These are phyloP conservation scores for Actinia equina DNA, from an alignment of 64 coral and sea anemone genomes.

Conservation along the genomic window DNA sequence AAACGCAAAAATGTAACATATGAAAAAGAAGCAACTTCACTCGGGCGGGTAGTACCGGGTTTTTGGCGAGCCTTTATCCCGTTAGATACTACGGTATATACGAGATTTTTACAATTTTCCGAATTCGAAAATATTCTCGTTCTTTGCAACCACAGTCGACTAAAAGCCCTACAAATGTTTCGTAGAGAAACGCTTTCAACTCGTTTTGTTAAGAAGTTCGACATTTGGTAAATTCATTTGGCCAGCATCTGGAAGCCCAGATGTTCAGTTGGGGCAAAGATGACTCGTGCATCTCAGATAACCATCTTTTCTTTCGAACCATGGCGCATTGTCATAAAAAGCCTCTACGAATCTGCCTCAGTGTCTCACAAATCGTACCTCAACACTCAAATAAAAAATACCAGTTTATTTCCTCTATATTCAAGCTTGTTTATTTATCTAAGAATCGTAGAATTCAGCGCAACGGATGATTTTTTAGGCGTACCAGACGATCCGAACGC, in stretches of 20 bases:
- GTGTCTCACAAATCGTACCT: background rate
- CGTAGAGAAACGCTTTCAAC: background rate
- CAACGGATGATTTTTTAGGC: background rate
- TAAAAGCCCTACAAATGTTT: background rate
- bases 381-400: background rate
- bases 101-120: background rate
- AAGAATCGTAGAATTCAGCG: background rate
- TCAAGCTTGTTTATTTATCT: background rate
- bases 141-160: background rate
- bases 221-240: conserved; percentile 24
- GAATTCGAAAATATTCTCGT: background rate
- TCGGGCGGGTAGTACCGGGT: too few relatives aligned
- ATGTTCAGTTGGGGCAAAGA: background rate
- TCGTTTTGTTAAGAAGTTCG: background rate
- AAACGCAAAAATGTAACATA: too few relatives aligned
- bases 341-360: background rate
- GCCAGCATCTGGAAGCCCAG: conserved; percentile 2
- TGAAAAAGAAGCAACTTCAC: too few relatives aligned
- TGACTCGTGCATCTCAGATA: conserved; percentile 5
- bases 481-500: background rate
- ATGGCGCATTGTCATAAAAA: background rate
- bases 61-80: too few relatives aligned
- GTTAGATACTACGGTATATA: too few relatives aligned
- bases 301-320: background rate
- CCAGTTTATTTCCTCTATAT: background rate